Base-by-base conservation (phyloP, 2,888 invertebrate species). In the Drosophila melanocephala region DNA sequence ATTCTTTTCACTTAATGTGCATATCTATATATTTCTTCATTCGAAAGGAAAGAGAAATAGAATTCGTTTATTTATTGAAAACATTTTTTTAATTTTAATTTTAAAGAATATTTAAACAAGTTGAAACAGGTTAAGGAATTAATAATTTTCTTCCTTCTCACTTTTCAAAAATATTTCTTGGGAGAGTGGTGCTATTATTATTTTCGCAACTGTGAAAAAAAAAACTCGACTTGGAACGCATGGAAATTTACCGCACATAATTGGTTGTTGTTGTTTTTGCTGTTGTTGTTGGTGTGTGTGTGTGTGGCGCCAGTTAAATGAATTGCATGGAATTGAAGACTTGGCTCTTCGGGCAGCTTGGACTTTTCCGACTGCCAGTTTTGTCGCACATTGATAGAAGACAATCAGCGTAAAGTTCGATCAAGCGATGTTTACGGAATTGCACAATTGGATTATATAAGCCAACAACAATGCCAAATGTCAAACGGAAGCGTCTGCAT, bases 391-490 rank as follows among this genome's bases (percentile, higher is more conserved):
- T 72, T 79, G 70, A 66, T 50, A 57, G 32, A 63, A 63, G 35
- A 65, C 77, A 79, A 70, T 69, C 63, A 79, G 52, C 22, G 57
- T 19, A 39, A 32, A 65, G 62, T 77, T 75, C 72, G 79, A 60
- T 65, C 65, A 59, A 75, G 51, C 69, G 70, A 75, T 88, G 89
- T 85, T 86, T 79, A 84, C 87, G 87, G 84, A 89, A 85, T 89
- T 74, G 69, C 77, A 59, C 84, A 81, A 85, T 77, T 89, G 79
- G 84, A 85, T 85, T 85, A 85, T 86, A 57, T 79, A 89, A 85
- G 77, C 51, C 63, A 55, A 32, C 68, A 68, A 74, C 47, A 47
- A 26, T 26, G 51, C 14, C 78, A 72, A 81, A 73, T 61, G 69
- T 63, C 56, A 67, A 87, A 73, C 83, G 70, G 72, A 66, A 60